These are phyloP conservation scores for Morelia viridis DNA, from an alignment of 2,797 vertebrate species.

Conservation along the genomic window DNA sequence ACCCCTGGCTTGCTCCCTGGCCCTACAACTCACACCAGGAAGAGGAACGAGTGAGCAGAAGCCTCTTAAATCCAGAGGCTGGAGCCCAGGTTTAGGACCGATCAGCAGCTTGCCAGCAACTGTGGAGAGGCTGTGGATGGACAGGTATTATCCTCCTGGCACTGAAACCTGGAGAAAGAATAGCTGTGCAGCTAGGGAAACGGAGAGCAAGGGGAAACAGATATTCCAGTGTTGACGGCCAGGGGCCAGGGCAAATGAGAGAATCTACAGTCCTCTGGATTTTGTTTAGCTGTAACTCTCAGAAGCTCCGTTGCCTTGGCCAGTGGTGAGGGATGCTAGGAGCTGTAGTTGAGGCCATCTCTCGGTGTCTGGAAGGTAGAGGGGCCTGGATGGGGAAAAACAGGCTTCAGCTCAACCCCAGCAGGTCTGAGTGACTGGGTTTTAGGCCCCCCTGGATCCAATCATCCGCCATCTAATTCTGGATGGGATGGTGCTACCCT, in stretches of 20 bases:
- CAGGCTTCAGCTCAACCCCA: background rate
- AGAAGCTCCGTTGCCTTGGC: background rate
- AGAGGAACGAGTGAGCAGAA: background rate
- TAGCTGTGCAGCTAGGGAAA: background rate
- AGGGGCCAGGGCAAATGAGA: background rate
- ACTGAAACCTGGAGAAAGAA: background rate
- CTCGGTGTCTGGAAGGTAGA: background rate
- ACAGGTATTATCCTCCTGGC: background rate
- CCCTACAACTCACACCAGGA: background rate
- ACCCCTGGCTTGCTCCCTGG: background rate
- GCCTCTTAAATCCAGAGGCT: background rate
- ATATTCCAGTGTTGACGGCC: background rate
- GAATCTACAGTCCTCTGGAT: background rate
- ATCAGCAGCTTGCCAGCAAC: background rate
- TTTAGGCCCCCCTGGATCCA: background rate
- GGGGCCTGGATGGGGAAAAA: background rate
- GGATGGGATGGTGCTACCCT: background rate
- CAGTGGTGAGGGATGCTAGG: no score
- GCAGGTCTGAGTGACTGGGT: background rate
- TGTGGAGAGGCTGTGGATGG: background rate
- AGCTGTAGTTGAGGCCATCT: no score
- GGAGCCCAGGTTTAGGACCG: background rate
- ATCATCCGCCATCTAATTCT: background rate
- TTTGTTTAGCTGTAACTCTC: background rate
- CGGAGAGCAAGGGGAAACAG: background rate